Conservation (phyloP, 2,888 invertebrate genomes). For the Drosophila percnosoma region DNA sequence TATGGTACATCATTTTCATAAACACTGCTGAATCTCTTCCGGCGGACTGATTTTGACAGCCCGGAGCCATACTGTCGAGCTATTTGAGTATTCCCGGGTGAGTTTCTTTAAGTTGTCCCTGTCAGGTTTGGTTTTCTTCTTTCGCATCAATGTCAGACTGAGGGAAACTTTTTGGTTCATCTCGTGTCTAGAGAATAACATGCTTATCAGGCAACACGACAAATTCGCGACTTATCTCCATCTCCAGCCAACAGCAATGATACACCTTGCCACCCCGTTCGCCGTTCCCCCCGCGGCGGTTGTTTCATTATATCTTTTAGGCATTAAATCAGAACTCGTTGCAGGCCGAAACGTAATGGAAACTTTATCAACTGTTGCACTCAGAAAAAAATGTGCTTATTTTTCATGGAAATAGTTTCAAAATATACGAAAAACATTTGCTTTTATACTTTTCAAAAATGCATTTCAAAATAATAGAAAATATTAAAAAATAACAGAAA, state of each 20-base stretch:
- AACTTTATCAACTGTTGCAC: constrained; percentile 44
- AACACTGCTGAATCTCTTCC: constrained; percentile 35
- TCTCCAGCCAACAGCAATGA: constrained; percentile 41
- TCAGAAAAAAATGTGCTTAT: neutral
- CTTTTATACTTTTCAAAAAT: neutral
- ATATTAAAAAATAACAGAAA: neutral
- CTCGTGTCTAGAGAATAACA: constrained; percentile 8
- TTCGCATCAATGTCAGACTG: constrained; percentile 33
- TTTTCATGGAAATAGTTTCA: neutral
- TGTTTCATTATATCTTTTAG: constrained; percentile 63
- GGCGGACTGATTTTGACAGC: constrained; percentile 35
- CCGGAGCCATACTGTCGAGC: constrained; percentile 11
- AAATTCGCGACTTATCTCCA: constrained; percentile 77
- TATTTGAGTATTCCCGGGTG: constrained; percentile 14
- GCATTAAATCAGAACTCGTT: constrained; percentile 33
- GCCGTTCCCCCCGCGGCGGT: constrained; percentile 1
- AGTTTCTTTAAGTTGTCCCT: constrained; percentile 33
- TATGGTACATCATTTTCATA: constrained; percentile 13
- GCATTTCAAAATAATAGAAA: neutral
- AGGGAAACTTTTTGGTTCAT: constrained; percentile 38
- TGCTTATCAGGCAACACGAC: constrained; percentile 67
- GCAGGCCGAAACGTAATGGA: constrained; percentile 22
- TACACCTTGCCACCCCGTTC: constrained; percentile 30
- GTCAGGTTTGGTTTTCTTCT: constrained; percentile 33
- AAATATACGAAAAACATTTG: neutral